A percentile compares a stretch with the other conserved stretches of the same genome.
These are phyloP conservation scores for Porites lobata DNA, from an alignment of 92 coral and sea anemone species.

Conservation along the genomic window DNA sequence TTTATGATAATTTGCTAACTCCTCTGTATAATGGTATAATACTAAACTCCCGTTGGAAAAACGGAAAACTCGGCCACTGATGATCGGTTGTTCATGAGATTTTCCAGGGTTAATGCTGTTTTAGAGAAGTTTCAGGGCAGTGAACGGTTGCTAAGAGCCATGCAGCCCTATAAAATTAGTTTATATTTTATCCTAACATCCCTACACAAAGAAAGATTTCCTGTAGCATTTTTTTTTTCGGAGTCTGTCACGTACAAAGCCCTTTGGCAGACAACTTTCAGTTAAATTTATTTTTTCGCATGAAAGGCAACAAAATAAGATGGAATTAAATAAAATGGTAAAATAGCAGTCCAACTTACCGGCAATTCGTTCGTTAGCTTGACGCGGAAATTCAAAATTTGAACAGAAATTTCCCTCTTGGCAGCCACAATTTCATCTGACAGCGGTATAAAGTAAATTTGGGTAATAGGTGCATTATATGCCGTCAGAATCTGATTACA, in stretches of 20 bases:
- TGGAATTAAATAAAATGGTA: background rate
- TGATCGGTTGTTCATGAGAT: no score
- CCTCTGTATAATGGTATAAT: no score
- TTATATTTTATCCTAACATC: background rate
- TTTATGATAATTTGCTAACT: no score
- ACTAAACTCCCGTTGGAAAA: no score
- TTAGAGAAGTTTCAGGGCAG: no score
- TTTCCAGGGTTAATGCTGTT: no score
- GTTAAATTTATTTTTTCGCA: background rate
- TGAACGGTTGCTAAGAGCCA: background rate
- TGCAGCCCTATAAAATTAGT: no score
- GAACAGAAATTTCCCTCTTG: no score
- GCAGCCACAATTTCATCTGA: background rate
- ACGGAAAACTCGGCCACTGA: no score
- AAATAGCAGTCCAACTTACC: no score
- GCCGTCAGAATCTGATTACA: constrained; percentile 15
- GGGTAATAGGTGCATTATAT: constrained; percentile 7
- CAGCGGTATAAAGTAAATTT: background rate
- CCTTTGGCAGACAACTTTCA: background rate
- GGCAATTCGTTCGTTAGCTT: no score
- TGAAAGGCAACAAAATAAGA: background rate
- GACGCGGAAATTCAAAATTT: no score
- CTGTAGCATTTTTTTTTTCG: background rate
- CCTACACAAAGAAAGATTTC: background rate
- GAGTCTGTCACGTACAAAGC: background rate